phyloP scores from a whole-genome alignment of 2,113 vertebrate genomes.

The Pao palembangensis region DNA sequence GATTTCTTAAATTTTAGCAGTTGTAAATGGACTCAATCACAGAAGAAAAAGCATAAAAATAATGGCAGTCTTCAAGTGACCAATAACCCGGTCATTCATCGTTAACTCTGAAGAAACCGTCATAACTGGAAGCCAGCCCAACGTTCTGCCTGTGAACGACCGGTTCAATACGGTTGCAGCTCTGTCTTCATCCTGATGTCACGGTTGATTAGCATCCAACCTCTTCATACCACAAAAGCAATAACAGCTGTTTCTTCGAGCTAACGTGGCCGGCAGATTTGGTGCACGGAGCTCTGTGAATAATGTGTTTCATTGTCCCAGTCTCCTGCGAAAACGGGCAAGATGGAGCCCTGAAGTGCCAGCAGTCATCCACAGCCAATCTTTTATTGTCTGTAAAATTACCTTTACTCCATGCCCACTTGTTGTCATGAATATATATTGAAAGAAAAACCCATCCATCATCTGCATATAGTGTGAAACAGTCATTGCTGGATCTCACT shows the following conservation, averaged over 20 bases:
- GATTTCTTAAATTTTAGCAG: not conserved
- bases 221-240: slow-evolving; percentile 58
- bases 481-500: not conserved
- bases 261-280: slow-evolving; percentile 43
- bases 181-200: slow-evolving; percentile 39
- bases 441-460: not conserved
- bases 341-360: slow-evolving; percentile 42
- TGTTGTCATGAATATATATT: slow-evolving; percentile 16
- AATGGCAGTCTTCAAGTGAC: no score
- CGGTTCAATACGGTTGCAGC: slow-evolving; percentile 1
- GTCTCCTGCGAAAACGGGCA: slow-evolving; percentile 54
- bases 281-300: slow-evolving; percentile 51
- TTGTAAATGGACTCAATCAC: not conserved
- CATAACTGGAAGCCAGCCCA: no score
- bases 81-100: no score
- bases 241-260: slow-evolving; percentile 63
- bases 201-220: slow-evolving; percentile 51
- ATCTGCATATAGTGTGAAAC: not conserved
- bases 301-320: slow-evolving; percentile 69
- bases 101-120: no score
- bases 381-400: slow-evolving; percentile 55
- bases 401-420: slow-evolving; percentile 30
- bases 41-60: no score
- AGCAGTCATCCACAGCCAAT: slow-evolving; percentile 32
- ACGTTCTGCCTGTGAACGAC: no score